Percentiles rank a stretch among this genome's conserved stretches.
phyloP scores from a whole-genome alignment of 2,888 invertebrate species.

The Resseliella maxima region DNA sequence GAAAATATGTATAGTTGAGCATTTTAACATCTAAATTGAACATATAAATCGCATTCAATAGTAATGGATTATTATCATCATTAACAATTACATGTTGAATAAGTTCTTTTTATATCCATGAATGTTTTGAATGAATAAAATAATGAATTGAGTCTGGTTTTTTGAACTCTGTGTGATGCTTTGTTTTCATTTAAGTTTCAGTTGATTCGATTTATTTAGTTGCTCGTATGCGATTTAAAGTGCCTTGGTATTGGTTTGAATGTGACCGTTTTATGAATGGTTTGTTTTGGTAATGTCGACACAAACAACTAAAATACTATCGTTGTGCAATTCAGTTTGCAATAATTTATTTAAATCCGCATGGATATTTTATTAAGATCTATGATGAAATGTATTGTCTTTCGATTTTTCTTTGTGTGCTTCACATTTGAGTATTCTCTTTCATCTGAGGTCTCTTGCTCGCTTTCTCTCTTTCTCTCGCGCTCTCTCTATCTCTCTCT shows the following conservation, averaged over 20 bases:
- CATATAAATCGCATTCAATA: not conserved
- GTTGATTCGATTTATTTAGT: not conserved
- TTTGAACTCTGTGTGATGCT: not conserved
- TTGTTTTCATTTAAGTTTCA: not conserved
- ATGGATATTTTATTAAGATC: constrained; percentile 44
- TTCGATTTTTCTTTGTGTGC: not conserved
- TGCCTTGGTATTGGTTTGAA: not conserved
- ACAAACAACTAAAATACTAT: constrained; percentile 46
- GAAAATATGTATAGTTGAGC: too few relatives aligned
- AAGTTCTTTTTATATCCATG: not conserved
- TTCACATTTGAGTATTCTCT: not conserved
- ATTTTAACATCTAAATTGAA: too few relatives aligned
- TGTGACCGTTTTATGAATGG: not conserved
- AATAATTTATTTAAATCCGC: constrained; percentile 40
- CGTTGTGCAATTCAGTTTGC: not conserved
- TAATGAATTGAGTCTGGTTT: not conserved
- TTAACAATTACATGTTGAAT: not conserved
- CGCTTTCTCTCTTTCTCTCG: too few relatives aligned
- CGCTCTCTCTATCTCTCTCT: too few relatives aligned
- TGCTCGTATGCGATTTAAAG: not conserved
- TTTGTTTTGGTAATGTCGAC: not conserved
- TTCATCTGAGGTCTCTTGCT: too few relatives aligned
- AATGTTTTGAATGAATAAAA: not conserved
- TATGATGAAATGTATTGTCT: constrained; percentile 10
- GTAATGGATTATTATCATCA: not conserved